These are phyloP conservation scores for Lutjanus campechanus DNA, from an alignment of 2,797 vertebrate genomes.

Conservation along the genomic window DNA sequence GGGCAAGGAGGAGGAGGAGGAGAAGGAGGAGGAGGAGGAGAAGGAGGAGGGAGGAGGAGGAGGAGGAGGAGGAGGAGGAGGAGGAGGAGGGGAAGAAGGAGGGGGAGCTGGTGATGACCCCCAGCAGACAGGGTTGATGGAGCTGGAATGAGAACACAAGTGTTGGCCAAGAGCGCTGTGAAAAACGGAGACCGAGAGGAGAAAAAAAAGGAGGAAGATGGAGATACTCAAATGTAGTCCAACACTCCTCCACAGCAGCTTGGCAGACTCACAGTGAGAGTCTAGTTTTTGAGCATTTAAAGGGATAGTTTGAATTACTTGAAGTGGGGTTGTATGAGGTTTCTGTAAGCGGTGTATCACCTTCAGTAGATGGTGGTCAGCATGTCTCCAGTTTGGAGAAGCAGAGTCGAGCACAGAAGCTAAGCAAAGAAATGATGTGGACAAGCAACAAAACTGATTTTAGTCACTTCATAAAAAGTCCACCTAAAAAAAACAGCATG, in stretches of 20 bases:
- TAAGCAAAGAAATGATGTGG: too few relatives aligned
- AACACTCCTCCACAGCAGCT: conserved; percentile 49
- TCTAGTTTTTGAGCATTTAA: background rate
- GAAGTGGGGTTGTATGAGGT: too few relatives aligned
- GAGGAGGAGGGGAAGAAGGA: background rate
- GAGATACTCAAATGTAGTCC: conserved; percentile 35
- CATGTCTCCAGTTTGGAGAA: too few relatives aligned
- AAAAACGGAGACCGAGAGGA: conserved; percentile 33
- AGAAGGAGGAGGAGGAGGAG: background rate
- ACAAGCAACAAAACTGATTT: too few relatives aligned
- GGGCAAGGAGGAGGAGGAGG: conserved; percentile 45
- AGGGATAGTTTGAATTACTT: too few relatives aligned
- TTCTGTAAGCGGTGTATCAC: too few relatives aligned
- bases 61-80: background rate
- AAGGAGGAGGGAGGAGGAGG: background rate
- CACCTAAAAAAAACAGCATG: too few relatives aligned
- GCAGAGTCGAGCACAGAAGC: too few relatives aligned
- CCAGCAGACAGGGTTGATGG: conserved; percentile 84
- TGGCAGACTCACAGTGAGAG: conserved; percentile 17
- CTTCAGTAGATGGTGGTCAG: too few relatives aligned
- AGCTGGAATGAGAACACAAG: conserved; percentile 79
- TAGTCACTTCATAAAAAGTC: too few relatives aligned
- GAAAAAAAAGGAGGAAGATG: conserved; percentile 29
- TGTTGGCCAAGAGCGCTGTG: conserved; percentile 67
- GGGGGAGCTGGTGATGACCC: conserved; percentile 71